A percentile compares a stretch with the other conserved stretches of the same genome.
Conservation (phyloP, 2,113 vertebrate genomes). For the Micromys minutus region DNA sequence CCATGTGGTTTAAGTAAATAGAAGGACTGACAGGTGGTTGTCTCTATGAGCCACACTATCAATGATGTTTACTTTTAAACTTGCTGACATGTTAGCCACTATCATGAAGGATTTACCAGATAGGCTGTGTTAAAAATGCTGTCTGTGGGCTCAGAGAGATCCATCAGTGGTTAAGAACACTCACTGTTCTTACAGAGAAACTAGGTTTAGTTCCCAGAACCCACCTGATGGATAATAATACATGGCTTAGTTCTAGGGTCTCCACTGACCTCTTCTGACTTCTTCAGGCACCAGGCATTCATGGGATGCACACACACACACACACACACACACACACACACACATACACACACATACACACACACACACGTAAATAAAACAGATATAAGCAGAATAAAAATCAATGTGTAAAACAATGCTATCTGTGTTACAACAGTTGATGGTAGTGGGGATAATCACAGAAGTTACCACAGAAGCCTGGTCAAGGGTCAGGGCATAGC, state of each 20-base stretch:
- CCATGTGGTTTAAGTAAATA: background rate
- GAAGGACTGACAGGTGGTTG: accelerated
- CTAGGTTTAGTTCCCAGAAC: background rate
- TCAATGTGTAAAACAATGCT: background rate
- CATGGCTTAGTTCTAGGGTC: background rate
- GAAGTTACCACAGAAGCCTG: background rate
- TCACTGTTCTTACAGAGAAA: background rate
- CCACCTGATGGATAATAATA: background rate
- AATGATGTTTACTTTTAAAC: too few relatives aligned
- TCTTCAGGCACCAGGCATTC: background rate
- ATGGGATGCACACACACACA: too few relatives aligned
- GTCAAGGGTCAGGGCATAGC: accelerated
- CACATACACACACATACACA: too few relatives aligned
- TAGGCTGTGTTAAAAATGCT: accelerated
- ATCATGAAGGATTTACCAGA: accelerated
- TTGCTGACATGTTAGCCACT: accelerated
- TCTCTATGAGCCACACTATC: accelerated
- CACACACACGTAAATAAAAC: background rate
- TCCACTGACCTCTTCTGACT: background rate
- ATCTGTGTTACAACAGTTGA: background rate
- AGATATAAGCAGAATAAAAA: background rate
- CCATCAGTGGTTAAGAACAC: background rate
- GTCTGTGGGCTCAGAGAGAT: accelerated
- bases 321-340: too few relatives aligned
- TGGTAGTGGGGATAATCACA: background rate